These are phyloP conservation scores for Platerodrilus igneus DNA, from an alignment of 2,888 invertebrate species.

Conservation along the genomic window DNA sequence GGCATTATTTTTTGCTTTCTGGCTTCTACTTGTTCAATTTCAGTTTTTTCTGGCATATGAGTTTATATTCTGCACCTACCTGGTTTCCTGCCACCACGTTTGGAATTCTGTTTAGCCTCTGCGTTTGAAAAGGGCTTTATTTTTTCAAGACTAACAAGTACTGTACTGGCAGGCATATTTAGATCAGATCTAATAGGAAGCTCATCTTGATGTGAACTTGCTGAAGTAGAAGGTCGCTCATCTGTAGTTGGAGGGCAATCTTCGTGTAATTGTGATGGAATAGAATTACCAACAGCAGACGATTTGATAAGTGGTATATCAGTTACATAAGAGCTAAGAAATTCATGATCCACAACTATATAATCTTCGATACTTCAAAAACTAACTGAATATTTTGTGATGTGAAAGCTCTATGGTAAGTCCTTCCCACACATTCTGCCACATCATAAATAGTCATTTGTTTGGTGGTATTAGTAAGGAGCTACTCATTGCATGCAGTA, in stretches of 20 bases:
- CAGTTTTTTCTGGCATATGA: not conserved
- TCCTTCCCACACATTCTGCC: no score
- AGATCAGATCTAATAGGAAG: no score
- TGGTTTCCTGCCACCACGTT: not conserved
- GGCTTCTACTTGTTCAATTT: not conserved
- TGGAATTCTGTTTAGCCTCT: not conserved
- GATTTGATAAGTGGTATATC: not conserved
- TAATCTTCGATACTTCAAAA: no score
- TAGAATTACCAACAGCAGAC: not conserved
- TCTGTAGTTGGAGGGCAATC: not conserved
- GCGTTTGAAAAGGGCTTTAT: constrained; percentile 1
- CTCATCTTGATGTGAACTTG: not conserved
- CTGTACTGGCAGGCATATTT: no score
- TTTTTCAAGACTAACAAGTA: not conserved
- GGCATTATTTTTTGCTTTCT: constrained; percentile 4
- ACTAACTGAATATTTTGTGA: no score
- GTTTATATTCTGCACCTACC: constrained; percentile 1
- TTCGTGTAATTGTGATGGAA: not conserved
- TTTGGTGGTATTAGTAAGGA: no score
- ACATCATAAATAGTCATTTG: no score
- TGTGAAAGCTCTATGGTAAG: no score
- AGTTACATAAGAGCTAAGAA: no score
- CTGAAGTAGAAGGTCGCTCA: not conserved
- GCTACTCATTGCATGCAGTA: no score
- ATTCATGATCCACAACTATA: no score